Evolutionary conservation across 2,113 vertebrate species (phyloP).

Genomic region (Triplophysa tibetana): DNA sequence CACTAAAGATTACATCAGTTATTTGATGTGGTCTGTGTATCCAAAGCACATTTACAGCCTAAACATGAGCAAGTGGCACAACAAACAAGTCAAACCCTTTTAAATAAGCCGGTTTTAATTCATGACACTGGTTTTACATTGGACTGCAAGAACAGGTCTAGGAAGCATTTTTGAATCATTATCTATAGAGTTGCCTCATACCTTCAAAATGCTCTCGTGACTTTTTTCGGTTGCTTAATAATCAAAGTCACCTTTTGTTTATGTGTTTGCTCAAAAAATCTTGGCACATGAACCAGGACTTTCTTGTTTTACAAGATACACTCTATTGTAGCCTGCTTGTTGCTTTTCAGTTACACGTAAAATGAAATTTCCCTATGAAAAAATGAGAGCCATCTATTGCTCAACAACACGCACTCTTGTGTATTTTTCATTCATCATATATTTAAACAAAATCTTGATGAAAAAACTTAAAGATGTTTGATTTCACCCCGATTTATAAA

Average conservation of each 20-base stretch:
- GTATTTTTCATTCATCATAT: background rate
- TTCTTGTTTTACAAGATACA: background rate
- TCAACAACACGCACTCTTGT: background rate
- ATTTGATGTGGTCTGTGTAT: conserved; percentile 8
- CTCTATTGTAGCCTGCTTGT: background rate
- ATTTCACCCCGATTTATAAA: background rate
- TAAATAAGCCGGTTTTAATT: background rate
- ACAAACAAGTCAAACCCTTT: background rate
- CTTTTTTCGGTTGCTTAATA: background rate
- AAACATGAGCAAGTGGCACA: conserved; percentile 6
- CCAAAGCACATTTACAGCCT: background rate
- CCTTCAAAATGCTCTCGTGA: background rate
- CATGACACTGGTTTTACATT: too few relatives aligned
- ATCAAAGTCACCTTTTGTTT: background rate
- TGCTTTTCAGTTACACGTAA: background rate
- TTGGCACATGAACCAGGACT: background rate
- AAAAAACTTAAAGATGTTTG: background rate
- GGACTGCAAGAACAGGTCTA: too few relatives aligned
- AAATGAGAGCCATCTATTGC: background rate
- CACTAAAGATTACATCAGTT: conserved; percentile 35
- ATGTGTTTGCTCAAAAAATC: background rate
- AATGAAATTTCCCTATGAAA: background rate
- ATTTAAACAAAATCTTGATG: background rate
- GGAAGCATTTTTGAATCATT: too few relatives aligned
- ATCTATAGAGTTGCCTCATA: too few relatives aligned